Evolutionary conservation across 2,797 vertebrate species (phyloP).

Genomic region (Enteromius afrohamiltoni): DNA sequence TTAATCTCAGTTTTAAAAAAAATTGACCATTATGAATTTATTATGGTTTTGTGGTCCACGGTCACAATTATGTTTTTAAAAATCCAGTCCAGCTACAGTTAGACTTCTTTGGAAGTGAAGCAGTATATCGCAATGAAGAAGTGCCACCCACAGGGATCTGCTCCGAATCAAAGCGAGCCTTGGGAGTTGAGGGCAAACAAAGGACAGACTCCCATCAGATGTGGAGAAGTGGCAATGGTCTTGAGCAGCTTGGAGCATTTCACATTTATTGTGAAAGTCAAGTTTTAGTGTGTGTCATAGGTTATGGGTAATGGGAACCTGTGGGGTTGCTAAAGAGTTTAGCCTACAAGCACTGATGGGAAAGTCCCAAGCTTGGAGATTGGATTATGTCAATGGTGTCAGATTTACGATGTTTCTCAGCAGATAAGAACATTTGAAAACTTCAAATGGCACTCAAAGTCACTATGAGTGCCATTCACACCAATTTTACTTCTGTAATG

Average conservation of each 20-base stretch:
- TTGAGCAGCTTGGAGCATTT: constrained; percentile 11
- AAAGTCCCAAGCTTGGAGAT: constrained; percentile 17
- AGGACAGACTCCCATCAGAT: constrained; percentile 4
- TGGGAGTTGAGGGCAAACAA: neutral
- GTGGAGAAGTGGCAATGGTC: neutral
- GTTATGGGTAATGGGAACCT: constrained; percentile 19
- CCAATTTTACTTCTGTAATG: neutral
- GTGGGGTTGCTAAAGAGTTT: constrained; percentile 5
- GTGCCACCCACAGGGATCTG: constrained; percentile 41
- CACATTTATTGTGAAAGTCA: constrained; percentile 20
- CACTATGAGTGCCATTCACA: neutral
- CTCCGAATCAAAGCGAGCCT: constrained; percentile 32
- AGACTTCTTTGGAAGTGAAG: constrained; percentile 39
- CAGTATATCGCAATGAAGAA: constrained; percentile 9
- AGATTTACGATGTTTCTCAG: constrained; percentile 14
- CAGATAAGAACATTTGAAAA: constrained; percentile 7
- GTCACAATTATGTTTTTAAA: neutral
- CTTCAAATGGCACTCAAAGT: too few relatives aligned
- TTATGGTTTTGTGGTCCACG: too few relatives aligned
- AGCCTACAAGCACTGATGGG: neutral
- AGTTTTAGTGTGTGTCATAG: neutral
- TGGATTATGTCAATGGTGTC: constrained; percentile 6
- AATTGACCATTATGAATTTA: too few relatives aligned
- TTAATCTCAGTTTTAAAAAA: too few relatives aligned
- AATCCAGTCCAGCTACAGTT: constrained; percentile 46